Evolutionary conservation across 2,113 vertebrate species (phyloP).

Genomic region (Grallaria varia): DNA sequence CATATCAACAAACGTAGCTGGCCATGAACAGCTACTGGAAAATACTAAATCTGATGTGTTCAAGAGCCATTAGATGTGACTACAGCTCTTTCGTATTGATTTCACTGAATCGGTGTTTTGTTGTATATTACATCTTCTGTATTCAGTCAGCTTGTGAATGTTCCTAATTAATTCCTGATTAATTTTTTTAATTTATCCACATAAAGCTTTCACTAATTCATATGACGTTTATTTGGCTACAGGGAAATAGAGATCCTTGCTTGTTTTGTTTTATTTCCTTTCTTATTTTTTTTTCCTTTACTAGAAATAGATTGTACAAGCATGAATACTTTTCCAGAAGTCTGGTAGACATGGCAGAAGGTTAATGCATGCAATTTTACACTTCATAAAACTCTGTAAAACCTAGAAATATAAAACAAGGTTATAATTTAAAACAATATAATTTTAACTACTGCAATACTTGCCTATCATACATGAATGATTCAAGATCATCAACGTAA

Average conservation of each 20-base stretch:
- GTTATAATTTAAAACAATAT: slow-evolving; percentile 73
- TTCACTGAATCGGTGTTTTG: background rate
- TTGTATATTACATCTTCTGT: background rate
- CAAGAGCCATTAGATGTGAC: background rate
- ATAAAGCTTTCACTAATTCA: background rate
- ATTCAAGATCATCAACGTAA: slow-evolving; percentile 41
- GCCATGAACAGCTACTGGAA: background rate
- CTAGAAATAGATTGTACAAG: slow-evolving; percentile 1
- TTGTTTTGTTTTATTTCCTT: background rate
- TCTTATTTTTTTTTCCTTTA: background rate
- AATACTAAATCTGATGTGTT: background rate
- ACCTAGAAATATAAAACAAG: slow-evolving; percentile 68
- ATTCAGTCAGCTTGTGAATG: background rate
- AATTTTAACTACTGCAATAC: slow-evolving; percentile 64
- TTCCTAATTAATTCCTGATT: background rate
- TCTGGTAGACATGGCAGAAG: slow-evolving; percentile 54
- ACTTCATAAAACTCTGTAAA: slow-evolving; percentile 71
- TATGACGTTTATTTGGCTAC: background rate
- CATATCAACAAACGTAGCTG: background rate
- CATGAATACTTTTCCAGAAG: slow-evolving; percentile 45
- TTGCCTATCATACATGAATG: slow-evolving; percentile 60
- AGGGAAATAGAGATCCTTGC: background rate
- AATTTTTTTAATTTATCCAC: background rate
- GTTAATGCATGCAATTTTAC: slow-evolving; percentile 71
- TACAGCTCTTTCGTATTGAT: background rate